A percentile compares a stretch with the other conserved stretches of the same genome.
Conservation (phyloP, 2,113 vertebrate genomes). For the Mus spicilegus region DNA sequence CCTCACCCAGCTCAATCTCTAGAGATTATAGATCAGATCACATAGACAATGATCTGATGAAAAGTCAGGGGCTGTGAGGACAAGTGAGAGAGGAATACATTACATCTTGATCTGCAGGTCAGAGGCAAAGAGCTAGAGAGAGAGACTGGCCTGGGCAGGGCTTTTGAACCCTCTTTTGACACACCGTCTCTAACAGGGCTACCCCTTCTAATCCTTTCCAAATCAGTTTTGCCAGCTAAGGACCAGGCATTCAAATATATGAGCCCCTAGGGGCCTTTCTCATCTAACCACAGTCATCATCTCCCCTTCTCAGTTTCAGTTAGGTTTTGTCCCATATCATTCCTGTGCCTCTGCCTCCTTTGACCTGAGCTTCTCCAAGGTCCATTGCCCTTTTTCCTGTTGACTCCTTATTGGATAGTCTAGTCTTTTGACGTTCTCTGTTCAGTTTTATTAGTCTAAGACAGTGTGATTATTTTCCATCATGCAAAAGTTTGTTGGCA, state of each 20-base stretch:
- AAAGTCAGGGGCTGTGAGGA: background rate
- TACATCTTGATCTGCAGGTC: background rate
- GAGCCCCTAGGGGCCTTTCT: background rate
- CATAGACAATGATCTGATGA: background rate
- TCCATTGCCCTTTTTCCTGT: background rate
- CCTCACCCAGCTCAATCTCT: background rate
- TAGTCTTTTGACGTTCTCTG: constrained; percentile 8
- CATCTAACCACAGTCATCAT: background rate
- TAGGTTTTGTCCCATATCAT: constrained; percentile 19
- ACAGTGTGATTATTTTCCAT: background rate
- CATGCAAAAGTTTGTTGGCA: constrained; percentile 52
- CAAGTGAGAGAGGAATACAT: background rate
- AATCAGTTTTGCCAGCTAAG: background rate
- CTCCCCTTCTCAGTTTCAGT: background rate
- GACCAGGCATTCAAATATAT: background rate
- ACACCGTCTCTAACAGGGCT: background rate
- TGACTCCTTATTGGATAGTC: background rate
- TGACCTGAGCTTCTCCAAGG: background rate
- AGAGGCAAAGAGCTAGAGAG: background rate
- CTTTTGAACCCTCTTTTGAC: background rate
- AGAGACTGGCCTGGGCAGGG: background rate
- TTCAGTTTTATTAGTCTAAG: background rate
- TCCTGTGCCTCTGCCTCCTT: background rate
- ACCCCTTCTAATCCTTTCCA: background rate
- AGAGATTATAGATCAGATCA: background rate